These are phyloP conservation scores for Recurvirostra avosetta DNA, from an alignment of 2,113 vertebrate genomes.

Conservation along the genomic window DNA sequence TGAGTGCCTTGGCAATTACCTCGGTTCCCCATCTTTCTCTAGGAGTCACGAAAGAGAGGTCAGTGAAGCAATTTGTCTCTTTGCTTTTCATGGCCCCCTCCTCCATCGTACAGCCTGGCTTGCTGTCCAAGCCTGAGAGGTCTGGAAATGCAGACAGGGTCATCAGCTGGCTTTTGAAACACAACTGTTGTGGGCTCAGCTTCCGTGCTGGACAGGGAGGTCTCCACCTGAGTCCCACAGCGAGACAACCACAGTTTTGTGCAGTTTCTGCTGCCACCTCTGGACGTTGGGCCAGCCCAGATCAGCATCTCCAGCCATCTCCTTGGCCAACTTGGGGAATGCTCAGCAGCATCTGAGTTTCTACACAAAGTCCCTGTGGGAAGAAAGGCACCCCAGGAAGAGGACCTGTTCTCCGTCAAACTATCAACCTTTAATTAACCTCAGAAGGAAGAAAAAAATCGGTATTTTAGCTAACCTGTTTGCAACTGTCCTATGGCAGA, in stretches of 20 bases:
- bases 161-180: background rate
- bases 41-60: background rate
- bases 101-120: background rate
- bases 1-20: background rate
- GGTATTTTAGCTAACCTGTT: background rate
- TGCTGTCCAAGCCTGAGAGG: background rate
- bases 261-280: background rate
- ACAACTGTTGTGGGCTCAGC: background rate
- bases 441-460: background rate
- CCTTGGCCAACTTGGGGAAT: background rate
- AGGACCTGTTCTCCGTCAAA: background rate
- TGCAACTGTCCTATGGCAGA: background rate
- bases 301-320: background rate
- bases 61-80: background rate
- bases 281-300: background rate
- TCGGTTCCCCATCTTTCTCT: background rate
- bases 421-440: background rate
- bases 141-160: background rate
- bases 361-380: background rate
- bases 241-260: background rate
- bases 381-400: background rate
- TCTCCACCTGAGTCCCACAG: no score
- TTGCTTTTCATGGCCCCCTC: background rate
- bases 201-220: background rate
- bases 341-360: accelerated